Evolutionary conservation across 2,797 vertebrate genomes (phyloP), one percentile per base, ranked within the genome.

Genomic region (Enteromius treurensis): DNA sequence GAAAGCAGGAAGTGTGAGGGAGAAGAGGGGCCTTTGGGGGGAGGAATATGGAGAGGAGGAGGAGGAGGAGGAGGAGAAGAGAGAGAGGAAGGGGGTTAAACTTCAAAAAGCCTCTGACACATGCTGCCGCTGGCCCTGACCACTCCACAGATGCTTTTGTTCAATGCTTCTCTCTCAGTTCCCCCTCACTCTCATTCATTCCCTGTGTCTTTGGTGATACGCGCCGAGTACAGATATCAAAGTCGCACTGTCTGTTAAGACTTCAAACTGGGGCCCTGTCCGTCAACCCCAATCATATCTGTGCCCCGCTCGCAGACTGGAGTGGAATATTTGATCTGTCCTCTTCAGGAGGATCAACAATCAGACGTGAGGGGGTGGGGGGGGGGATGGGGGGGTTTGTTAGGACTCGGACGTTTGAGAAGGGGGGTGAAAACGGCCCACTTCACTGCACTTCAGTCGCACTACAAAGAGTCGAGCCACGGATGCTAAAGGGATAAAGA

Each of bases 251-350:
- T 93, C 93, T 93, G 94, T 92, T 92, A 91, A 91, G 94, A 94
- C 94, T 95, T 94, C 94, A 94, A 94, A 93, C 92, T 91, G 90
- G 85, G 88, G 89, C 91, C 88, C 91, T 89, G 84, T 94, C 93
- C 92, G 93, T 95, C 94, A 95, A 90, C 91, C 91, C 93, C 92
- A 93, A 94, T 95, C 89, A 90, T 87, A 93, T 95, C 92, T 88
- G 91, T 77, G 85, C 89, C 90, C 91, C 90, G 74, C 82, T 88
- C 82, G 80, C 83, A 90, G 89, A 90, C 92, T 92, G 89, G 91
- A 95, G 94, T 94, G 92, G 93, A 94, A 93, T 93, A 95, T 95
- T 95, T 95, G 93, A 95, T 95, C 94, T 94, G 93, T 94, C 93
- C 93, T 94, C 91, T 94, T 92, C 89, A 92, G 89, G 86, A 93